A percentile compares a stretch with the other conserved stretches of the same genome.
Evolutionary conservation across 2,888 invertebrate species (phyloP).

Genomic region (Panopea generosa): DNA sequence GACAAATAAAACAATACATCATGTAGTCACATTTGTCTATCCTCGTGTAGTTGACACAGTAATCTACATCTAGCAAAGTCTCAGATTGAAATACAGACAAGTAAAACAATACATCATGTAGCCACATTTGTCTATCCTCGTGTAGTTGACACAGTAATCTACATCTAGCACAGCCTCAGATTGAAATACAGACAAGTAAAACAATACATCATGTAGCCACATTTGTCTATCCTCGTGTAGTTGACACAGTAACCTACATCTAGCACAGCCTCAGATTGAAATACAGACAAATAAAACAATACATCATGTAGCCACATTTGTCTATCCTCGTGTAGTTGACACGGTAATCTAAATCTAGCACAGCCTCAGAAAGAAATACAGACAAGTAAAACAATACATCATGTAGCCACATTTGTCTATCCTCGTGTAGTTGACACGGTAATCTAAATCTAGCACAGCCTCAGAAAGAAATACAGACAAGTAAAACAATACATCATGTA

Average conservation of each 20-base stretch:
- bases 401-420: constrained; percentile 90
- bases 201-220: constrained; percentile 96
- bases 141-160: constrained; percentile 73
- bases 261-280: constrained; percentile 85
- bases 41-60: constrained; percentile 68
- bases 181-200: no score
- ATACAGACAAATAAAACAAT: no score
- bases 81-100: no score
- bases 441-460: constrained; percentile 85
- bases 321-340: constrained; percentile 58
- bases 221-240: constrained; percentile 81
- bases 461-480: no score
- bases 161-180: constrained; percentile 85
- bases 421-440: constrained; percentile 68
- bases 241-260: constrained; percentile 72
- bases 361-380: constrained; percentile 84
- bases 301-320: constrained; percentile 94
- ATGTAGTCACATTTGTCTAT: constrained; percentile 90
- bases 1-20: constrained; percentile 96
- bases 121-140: constrained; percentile 87
- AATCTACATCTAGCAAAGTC: constrained; percentile 85
- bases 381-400: constrained; percentile 96
- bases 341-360: constrained; percentile 84
- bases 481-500: constrained; percentile 97
- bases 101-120: constrained; percentile 97